A percentile compares a stretch with the other conserved stretches of the same genome.
phyloP scores from a whole-genome alignment of 2,888 invertebrate genomes.

The Neoitamus cyanurus region DNA sequence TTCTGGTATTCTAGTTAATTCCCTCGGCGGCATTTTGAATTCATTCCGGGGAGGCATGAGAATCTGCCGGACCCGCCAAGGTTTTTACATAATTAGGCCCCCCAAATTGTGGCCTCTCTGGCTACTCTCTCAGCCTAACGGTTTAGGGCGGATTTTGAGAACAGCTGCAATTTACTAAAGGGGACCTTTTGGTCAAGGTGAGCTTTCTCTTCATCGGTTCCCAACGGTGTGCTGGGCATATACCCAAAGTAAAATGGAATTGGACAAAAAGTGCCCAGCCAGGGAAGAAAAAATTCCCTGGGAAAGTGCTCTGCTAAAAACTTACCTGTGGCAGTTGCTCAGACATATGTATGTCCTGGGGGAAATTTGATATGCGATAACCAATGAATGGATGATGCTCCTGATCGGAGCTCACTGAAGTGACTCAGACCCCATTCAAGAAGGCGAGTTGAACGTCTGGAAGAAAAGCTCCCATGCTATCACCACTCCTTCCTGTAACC shows the following conservation, averaged over 20 bases:
- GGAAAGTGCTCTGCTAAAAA: conserved; percentile 11
- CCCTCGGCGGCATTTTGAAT: not conserved
- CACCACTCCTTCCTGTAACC: conserved; percentile 1
- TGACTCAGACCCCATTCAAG: not conserved
- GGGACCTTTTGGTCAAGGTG: too few species aligned
- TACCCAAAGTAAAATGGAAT: not conserved
- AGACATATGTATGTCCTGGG: conserved; percentile 29
- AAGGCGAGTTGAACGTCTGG: not conserved
- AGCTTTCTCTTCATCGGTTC: not conserved
- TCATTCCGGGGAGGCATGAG: not conserved
- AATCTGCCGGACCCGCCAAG: not conserved
- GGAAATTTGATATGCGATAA: conserved; percentile 20
- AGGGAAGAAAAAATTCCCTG: not conserved
- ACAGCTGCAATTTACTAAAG: not conserved
- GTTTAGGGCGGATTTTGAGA: not conserved
- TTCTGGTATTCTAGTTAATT: conserved; percentile 12
- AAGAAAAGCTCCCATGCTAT: not conserved
- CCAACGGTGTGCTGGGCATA: not conserved
- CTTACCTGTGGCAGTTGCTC: conserved; percentile 11
- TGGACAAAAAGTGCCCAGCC: not conserved
- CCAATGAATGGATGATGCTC: conserved; percentile 2
- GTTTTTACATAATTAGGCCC: not conserved
- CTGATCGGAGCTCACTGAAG: not conserved
- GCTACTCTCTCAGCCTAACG: not conserved
- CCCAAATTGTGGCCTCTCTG: not conserved